Evolutionary conservation across 2,888 invertebrate species (phyloP), one percentile per base, ranked within the genome.

Genomic region (Eristalis intricaria): DNA sequence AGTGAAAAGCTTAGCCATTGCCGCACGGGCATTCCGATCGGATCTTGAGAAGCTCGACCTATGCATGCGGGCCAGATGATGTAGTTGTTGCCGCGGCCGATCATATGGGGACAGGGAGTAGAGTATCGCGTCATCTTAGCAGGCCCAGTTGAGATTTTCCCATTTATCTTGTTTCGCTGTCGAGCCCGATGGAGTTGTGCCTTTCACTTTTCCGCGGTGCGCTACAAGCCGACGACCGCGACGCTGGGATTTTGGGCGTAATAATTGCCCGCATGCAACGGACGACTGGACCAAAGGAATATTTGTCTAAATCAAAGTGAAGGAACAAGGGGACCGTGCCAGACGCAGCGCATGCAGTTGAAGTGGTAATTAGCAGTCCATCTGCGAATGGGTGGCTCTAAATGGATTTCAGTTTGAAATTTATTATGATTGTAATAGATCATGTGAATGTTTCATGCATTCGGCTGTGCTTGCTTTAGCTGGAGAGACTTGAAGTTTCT

Each of bases 101-200:
- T 85, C 84, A 84, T 82, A 78, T 69, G 26, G 60, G 26, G 70
- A 65, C 75, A 61, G 64, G 40, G 74, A 56, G 75, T 78, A 40
- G 70, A 75, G 74, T 86, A 86, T 83, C 83, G 86, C 86, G 71
- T 83, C 86, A 86, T 86, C 86, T 79, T 32, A 70, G 71, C 63
- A 81, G 81, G 84, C 76, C 70, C 78, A 78, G 78, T 66, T 43
- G 69, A 70, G 82, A 75, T 78, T 86, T 86, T 82, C 66, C 65
- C 70, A 83, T 83, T 85, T 85, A 76, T 76, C 71, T 81, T 76
- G 56, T 70, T 70, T 32, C 69, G 74, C 29, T 32, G 32, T 8
- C 26, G 23, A 13, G 32, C n/a, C 29, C 29, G 32, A 68, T 56
- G 70, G 23, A 65, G 56, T 61, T 60, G 78, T 86, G 78, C 86